Conservation (phyloP, 2,888 invertebrate genomes). For the Cephus sareptanus region DNA sequence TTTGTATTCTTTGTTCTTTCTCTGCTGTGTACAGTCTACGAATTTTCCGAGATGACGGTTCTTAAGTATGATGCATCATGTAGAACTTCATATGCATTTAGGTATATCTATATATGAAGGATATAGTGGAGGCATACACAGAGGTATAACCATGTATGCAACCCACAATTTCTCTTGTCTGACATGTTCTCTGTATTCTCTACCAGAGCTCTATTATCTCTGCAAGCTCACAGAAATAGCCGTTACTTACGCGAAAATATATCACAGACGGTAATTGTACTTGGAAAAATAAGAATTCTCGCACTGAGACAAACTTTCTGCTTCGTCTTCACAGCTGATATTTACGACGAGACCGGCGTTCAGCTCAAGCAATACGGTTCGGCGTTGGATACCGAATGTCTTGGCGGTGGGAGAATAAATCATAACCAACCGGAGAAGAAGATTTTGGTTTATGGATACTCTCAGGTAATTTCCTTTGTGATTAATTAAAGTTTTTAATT, state of each 20-base stretch:
- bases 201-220: not conserved
- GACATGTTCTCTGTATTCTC: not conserved
- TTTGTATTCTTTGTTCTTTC: not conserved
- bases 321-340: slow-evolving; percentile 74
- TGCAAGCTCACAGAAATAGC: not conserved
- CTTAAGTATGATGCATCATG: not conserved
- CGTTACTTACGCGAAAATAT: not conserved
- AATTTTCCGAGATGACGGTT: not conserved
- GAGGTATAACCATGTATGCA: not conserved
- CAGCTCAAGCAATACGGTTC: slow-evolving; percentile 63
- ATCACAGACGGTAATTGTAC: not conserved
- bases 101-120: not conserved
- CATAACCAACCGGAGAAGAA: slow-evolving; percentile 82
- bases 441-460: slow-evolving; percentile 93
- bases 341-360: slow-evolving; percentile 74
- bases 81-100: not conserved
- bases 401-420: slow-evolving; percentile 93
- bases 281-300: not conserved
- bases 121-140: not conserved
- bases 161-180: not conserved
- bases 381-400: slow-evolving; percentile 80
- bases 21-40: not conserved
- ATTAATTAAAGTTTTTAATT: not conserved
- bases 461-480: slow-evolving; percentile 71
- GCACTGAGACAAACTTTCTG: slow-evolving; percentile 4